A percentile compares a stretch with the other conserved stretches of the same genome.
Evolutionary conservation across 2,113 vertebrate species (phyloP).

Genomic region (Mormyrus iriodes): DNA sequence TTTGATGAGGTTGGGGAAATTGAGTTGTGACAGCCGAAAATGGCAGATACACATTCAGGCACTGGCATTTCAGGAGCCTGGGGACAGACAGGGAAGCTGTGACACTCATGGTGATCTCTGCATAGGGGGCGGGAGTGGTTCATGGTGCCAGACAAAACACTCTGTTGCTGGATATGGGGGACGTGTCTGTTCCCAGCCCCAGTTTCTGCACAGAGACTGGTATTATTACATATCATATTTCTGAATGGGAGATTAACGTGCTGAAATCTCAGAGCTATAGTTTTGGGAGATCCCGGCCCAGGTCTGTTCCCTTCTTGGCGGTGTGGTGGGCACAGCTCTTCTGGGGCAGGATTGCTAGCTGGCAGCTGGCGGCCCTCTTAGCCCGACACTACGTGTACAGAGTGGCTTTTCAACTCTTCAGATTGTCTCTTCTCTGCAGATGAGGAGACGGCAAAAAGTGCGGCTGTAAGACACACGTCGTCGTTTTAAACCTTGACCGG

Average conservation of each 20-base stretch:
- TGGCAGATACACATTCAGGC: neutral
- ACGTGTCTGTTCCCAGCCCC: neutral
- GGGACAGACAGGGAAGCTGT: neutral
- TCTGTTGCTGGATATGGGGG: neutral
- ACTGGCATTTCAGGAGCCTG: neutral
- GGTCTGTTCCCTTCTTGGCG: neutral
- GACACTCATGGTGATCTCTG: neutral
- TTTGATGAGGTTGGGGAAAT: constrained; percentile 24
- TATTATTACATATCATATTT: neutral
- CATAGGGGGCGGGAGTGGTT: neutral
- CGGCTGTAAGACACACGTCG: neutral
- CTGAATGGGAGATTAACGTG: neutral
- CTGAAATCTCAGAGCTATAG: neutral
- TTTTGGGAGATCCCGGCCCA: neutral
- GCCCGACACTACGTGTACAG: neutral
- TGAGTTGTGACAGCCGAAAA: constrained; percentile 8
- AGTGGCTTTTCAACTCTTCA: neutral
- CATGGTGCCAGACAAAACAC: neutral
- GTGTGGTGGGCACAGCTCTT: neutral
- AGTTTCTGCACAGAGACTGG: neutral
- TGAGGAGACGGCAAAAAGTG: neutral
- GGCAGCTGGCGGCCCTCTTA: neutral
- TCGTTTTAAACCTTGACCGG: neutral
- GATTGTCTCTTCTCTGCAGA: neutral
- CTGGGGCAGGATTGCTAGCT: neutral